Conservation (phyloP, 2,797 vertebrate genomes). For the Syndactyla subalaris region DNA sequence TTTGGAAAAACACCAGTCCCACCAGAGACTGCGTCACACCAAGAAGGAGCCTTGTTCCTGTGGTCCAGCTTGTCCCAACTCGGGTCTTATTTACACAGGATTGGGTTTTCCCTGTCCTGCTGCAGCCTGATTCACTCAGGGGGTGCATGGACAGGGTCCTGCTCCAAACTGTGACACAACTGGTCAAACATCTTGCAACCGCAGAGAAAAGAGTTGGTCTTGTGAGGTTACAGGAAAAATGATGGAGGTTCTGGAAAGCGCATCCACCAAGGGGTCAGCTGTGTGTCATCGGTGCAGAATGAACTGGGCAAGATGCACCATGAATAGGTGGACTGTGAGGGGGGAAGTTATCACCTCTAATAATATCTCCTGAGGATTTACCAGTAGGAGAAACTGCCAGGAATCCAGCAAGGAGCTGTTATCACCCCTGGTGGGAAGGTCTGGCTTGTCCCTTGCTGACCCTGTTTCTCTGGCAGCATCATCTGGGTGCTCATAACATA, state of each 20-base stretch:
- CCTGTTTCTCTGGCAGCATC: background rate
- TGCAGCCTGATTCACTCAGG: background rate
- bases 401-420: constrained; percentile 6
- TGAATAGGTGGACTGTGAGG: background rate
- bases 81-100: background rate
- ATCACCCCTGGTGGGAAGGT: background rate
- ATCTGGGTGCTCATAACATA: background rate
- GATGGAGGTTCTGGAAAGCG: background rate
- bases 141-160: background rate
- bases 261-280: background rate
- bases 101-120: background rate
- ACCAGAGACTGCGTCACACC: background rate
- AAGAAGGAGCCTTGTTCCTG: background rate
- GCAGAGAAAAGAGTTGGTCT: background rate
- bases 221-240: background rate
- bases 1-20: background rate
- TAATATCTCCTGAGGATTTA: background rate
- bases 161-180: background rate
- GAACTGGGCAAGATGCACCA: background rate
- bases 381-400: background rate
- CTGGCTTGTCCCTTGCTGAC: background rate
- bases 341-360: background rate
- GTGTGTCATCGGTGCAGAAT: background rate
- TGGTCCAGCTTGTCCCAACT: accelerated
- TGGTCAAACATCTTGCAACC: background rate